A percentile compares a stretch with the other conserved stretches of the same genome.
These are phyloP conservation scores for Petrocephalus schoutedeni DNA, from an alignment of 2,797 vertebrate genomes.

Conservation along the genomic window DNA sequence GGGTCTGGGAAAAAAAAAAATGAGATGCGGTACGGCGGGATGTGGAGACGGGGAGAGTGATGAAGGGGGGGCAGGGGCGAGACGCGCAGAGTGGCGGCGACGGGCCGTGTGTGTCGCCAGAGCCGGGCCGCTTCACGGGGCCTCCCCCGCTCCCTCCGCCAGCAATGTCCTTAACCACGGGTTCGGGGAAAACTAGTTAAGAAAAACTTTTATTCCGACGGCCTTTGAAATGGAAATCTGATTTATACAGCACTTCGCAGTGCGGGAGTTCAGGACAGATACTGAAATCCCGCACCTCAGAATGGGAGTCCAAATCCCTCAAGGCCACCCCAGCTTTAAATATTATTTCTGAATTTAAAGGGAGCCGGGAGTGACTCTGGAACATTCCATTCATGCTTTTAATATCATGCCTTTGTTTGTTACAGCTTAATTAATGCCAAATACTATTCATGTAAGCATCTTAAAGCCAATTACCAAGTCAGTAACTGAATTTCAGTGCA, in stretches of 20 bases:
- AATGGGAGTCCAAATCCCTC: not conserved
- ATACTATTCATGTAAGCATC: not conserved
- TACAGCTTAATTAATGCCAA: not conserved
- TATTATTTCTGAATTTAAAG: slow-evolving; percentile 5
- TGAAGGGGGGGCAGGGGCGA: not conserved
- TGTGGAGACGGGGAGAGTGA: not conserved
- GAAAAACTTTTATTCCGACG: slow-evolving; percentile 13
- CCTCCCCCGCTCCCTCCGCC: not conserved
- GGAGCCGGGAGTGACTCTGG: not conserved
- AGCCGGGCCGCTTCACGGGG: not conserved
- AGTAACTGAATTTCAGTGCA: not conserved
- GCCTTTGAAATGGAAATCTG: slow-evolving; percentile 27
- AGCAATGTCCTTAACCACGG: slow-evolving; percentile 5
- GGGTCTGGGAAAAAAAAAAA: not conserved
- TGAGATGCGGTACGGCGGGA: not conserved
- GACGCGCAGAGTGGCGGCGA: not conserved
- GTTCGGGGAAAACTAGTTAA: slow-evolving; percentile 12
- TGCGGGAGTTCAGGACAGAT: not conserved
- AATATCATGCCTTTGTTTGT: not conserved
- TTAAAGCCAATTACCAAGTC: not conserved
- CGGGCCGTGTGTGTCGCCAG: not conserved
- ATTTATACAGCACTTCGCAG: slow-evolving; percentile 15
- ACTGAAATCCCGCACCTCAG: not conserved
- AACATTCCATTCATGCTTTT: not conserved
- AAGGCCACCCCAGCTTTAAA: not conserved